These are phyloP conservation scores for Semaprochilodus insignis DNA, from an alignment of 2,797 vertebrate species.

Conservation along the genomic window DNA sequence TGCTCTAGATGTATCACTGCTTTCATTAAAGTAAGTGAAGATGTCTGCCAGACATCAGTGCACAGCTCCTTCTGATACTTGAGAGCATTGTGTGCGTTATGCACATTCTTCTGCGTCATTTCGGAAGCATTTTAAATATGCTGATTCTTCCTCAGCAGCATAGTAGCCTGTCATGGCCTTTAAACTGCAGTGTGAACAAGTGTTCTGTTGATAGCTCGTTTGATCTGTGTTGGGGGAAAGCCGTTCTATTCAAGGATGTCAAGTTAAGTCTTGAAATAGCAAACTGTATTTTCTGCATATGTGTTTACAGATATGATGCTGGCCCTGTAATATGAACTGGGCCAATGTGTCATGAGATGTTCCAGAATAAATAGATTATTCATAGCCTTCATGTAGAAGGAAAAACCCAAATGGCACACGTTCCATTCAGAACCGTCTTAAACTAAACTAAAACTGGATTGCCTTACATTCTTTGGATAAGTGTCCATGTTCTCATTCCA, in stretches of 20 bases:
- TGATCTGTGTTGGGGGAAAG: constrained; percentile 29
- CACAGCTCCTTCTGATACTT: constrained; percentile 28
- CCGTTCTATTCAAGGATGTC: neutral
- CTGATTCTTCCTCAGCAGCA: constrained; percentile 43
- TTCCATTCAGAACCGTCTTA: neutral
- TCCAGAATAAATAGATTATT: constrained; percentile 47
- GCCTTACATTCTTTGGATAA: constrained; percentile 6
- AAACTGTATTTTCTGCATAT: constrained; percentile 12
- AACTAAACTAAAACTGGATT: neutral
- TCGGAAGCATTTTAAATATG: constrained; percentile 34
- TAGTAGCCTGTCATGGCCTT: constrained; percentile 38
- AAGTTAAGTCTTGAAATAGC: constrained; percentile 40
- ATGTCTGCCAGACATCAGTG: constrained; percentile 33
- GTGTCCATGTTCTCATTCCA: constrained; percentile 5
- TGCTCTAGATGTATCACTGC: constrained; percentile 44
- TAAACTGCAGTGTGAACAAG: constrained; percentile 33
- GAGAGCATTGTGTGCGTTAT: constrained; percentile 10
- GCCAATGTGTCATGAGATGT: constrained; percentile 22
- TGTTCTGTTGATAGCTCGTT: constrained; percentile 7
- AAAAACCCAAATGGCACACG: neutral
- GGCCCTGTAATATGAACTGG: constrained; percentile 39
- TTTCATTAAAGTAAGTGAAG: constrained; percentile 65
- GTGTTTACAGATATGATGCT: constrained; percentile 38
- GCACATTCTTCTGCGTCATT: constrained; percentile 23
- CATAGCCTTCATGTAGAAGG: constrained; percentile 33